These are phyloP conservation scores for Synaphobranchus kaupii DNA, from an alignment of 2,797 vertebrate genomes.

Conservation along the genomic window DNA sequence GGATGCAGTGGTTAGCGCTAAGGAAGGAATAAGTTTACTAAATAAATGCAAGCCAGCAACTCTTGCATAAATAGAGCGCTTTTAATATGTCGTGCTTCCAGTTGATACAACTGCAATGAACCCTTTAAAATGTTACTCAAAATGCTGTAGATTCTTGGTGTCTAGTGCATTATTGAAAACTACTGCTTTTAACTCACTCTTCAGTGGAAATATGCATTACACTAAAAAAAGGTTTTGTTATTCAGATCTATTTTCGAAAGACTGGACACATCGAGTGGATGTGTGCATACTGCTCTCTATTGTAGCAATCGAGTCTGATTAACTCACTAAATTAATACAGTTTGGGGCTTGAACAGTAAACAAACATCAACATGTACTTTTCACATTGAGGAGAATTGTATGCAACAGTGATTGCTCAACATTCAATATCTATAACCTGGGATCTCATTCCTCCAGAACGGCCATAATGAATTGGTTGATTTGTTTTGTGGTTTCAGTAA, in stretches of 20 bases:
- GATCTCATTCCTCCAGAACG: not conserved
- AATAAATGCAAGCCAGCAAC: slow-evolving; percentile 23
- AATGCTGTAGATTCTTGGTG: too few relatives aligned
- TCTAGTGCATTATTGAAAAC: not conserved
- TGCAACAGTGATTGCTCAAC: not conserved
- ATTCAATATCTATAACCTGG: not conserved
- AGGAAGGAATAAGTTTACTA: slow-evolving; percentile 1
- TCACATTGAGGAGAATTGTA: not conserved
- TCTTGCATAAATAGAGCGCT: not conserved
- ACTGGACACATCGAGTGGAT: not conserved
- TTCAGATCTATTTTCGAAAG: not conserved
- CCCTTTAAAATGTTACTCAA: not conserved
- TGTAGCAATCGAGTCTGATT: not conserved
- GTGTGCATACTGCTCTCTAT: not conserved
- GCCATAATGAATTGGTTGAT: not conserved
- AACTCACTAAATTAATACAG: slow-evolving; percentile 8
- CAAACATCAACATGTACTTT: not conserved
- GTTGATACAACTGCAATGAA: slow-evolving; percentile 20
- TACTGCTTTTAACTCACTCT: not conserved
- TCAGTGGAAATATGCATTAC: not conserved
- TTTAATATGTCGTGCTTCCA: slow-evolving; percentile 7
- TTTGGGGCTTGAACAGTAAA: not conserved
- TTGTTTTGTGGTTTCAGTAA: not conserved
- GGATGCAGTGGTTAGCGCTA: not conserved
- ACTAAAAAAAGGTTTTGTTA: not conserved